These are phyloP conservation scores for Phrynocephalus versicolor DNA, from an alignment of 2,113 vertebrate species.

Conservation along the genomic window DNA sequence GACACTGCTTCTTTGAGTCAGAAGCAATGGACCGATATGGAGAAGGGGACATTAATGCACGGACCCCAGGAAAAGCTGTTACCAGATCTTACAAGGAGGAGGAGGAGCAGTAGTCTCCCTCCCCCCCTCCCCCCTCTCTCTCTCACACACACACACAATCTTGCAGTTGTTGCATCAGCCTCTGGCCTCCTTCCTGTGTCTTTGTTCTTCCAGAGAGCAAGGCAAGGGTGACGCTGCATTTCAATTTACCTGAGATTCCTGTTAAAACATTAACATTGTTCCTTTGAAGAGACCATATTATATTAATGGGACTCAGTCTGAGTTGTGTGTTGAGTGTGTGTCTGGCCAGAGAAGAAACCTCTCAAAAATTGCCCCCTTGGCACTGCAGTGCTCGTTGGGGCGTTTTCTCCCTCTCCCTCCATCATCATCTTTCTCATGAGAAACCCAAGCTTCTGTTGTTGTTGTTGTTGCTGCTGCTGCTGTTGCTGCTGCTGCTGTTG, in stretches of 20 bases:
- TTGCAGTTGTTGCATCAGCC: not conserved
- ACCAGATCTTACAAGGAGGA: not conserved
- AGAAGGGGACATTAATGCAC: too few relatives aligned
- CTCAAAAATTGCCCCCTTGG: slow-evolving; percentile 36
- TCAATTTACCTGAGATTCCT: slow-evolving; percentile 49
- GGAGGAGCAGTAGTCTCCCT: too few relatives aligned
- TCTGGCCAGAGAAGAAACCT: slow-evolving; percentile 56
- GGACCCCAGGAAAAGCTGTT: too few relatives aligned
- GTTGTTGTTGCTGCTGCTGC: too few relatives aligned
- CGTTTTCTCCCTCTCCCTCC: not conserved
- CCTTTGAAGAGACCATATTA: slow-evolving; percentile 65
- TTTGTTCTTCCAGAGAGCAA: slow-evolving; percentile 23
- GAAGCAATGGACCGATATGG: too few relatives aligned
- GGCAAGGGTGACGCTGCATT: slow-evolving; percentile 50
- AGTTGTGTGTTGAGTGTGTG: slow-evolving; percentile 50
- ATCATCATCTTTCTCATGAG: too few relatives aligned
- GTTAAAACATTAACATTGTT: slow-evolving; percentile 56
- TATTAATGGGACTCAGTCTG: slow-evolving; percentile 62
- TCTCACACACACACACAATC: too few relatives aligned
- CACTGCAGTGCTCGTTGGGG: slow-evolving; percentile 15
- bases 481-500: too few relatives aligned
- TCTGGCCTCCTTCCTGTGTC: slow-evolving; percentile 26
- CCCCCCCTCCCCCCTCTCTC: too few relatives aligned
- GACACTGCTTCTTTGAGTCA: too few relatives aligned
- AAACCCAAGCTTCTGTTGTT: too few relatives aligned